These are phyloP conservation scores for Amphiduros pacificus DNA, from an alignment of 2,888 invertebrate genomes.

Conservation along the genomic window DNA sequence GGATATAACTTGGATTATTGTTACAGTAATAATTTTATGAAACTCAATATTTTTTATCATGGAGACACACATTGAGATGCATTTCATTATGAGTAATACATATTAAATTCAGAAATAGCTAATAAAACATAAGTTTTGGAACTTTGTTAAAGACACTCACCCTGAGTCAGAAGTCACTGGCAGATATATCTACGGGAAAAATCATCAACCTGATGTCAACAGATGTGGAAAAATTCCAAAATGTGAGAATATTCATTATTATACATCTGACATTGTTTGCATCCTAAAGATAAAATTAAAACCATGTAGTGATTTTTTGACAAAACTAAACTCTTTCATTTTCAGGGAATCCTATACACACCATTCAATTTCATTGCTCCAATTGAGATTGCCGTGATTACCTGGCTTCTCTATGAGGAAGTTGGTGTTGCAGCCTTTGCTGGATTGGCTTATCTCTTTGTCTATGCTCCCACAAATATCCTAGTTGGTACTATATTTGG, in stretches of 20 bases:
- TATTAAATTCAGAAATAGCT: too few species aligned
- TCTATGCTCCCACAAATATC: neutral
- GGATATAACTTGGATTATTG: too few species aligned
- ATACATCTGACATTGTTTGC: neutral
- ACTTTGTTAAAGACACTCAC: neutral
- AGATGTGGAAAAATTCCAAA: conserved; percentile 6
- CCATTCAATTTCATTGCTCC: neutral
- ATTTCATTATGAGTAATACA: too few species aligned
- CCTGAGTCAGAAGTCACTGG: neutral
- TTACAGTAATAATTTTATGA: too few species aligned
- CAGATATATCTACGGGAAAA: neutral
- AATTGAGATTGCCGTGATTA: neutral
- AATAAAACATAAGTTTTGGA: too few species aligned
- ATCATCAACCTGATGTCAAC: conserved; percentile 8
- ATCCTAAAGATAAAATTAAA: neutral
- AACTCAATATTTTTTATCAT: too few species aligned
- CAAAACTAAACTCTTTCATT: neutral
- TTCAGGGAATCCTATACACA: neutral
- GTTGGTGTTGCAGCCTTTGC: neutral
- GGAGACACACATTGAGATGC: too few species aligned
- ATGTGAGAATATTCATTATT: neutral
- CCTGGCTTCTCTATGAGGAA: neutral
- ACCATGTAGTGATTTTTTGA: too few species aligned
- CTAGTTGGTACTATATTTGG: neutral
- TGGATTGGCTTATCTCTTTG: neutral